phyloP scores from a whole-genome alignment of 2,797 vertebrate genomes.

The Pseudotriccus pelzelni region DNA sequence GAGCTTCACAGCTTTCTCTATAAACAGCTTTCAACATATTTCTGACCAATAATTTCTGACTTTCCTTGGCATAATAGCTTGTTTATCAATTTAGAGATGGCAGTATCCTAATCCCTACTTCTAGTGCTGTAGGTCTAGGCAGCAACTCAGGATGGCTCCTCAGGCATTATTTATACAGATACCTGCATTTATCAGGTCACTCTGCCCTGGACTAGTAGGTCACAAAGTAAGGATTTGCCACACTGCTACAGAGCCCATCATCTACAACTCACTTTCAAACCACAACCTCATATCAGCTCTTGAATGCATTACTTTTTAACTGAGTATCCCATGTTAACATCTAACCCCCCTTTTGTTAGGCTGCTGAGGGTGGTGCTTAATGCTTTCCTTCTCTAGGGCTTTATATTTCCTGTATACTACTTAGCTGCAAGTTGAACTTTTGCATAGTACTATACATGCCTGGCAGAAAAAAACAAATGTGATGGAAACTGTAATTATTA shows the following conservation, averaged over 20 bases:
- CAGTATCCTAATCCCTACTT: neutral
- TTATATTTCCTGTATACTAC: conserved; percentile 1
- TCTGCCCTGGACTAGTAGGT: neutral
- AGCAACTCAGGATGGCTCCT: neutral
- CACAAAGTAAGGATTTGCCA: neutral
- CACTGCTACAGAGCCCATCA: neutral
- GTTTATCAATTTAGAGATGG: neutral
- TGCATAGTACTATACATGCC: neutral
- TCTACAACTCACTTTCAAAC: neutral
- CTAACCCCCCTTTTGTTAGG: neutral
- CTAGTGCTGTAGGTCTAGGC: neutral
- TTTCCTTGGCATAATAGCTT: neutral
- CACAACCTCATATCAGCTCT: neutral
- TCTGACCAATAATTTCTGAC: neutral
- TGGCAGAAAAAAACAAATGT: neutral
- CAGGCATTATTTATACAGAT: accelerated
- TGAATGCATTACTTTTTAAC: neutral
- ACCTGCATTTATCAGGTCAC: neutral
- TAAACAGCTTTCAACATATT: neutral
- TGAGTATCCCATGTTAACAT: neutral
- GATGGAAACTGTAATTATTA: neutral
- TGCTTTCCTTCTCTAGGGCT: conserved; percentile 6
- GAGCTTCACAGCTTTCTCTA: neutral
- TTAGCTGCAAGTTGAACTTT: neutral
- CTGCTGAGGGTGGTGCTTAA: conserved; percentile 31